Conservation (phyloP, 35 echinoderm and acorn worm species). For the Strongylocentrotus purpuratus region DNA sequence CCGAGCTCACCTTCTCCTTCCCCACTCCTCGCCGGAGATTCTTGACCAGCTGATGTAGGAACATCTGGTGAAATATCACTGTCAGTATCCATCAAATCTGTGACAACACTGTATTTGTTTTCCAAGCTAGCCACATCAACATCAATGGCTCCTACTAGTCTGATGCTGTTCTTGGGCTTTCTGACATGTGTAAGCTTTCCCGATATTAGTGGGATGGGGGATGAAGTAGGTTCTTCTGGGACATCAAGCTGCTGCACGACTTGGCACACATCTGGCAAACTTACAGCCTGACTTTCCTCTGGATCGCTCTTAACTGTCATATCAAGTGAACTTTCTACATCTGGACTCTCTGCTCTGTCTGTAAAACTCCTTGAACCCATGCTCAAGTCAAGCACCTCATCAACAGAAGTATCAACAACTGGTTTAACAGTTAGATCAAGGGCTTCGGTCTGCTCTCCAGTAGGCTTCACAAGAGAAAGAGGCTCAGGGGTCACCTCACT, state of each 20-base stretch:
- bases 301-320: background rate
- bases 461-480: background rate
- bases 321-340: background rate
- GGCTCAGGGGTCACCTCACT: background rate
- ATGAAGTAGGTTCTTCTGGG: background rate
- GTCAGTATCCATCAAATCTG: conserved; percentile 31
- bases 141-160: conserved; percentile 39
- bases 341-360: background rate
- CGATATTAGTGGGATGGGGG: background rate
- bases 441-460: conserved; percentile 34
- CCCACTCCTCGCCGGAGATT: background rate
- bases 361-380: background rate
- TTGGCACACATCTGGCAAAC: conserved; percentile 27
- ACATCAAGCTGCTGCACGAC: background rate
- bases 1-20: background rate
- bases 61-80: conserved; percentile 46
- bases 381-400: conserved; percentile 38
- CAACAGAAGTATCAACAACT: background rate
- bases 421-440: conserved; percentile 32
- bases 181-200: background rate
- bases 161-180: conserved; percentile 38
- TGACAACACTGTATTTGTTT: conserved; percentile 46
- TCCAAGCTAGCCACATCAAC: conserved; percentile 34
- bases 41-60: background rate
- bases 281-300: background rate